Evolutionary conservation across 2,888 invertebrate species (phyloP), one percentile per base, ranked within the genome.

Genomic region (Caenorhabditis sp.): DNA sequence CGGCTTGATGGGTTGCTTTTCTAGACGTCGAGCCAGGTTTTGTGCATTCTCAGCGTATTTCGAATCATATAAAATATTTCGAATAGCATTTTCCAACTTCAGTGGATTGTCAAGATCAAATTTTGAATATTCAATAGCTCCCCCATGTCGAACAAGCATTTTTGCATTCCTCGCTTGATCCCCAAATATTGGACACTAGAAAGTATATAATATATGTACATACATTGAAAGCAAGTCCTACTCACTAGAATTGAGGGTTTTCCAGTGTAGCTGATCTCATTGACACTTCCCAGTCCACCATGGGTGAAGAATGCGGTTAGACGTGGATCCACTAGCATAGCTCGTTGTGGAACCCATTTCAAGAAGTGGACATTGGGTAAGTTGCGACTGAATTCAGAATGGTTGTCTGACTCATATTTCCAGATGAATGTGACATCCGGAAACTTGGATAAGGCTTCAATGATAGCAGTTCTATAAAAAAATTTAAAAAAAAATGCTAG

Each of bases 81-180:
- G 20, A 43, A 25, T 23, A 0, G 26, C n/a, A 1, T n/a, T 3
- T 60, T 49, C 17, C 17, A 25, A 17, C 20, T 53, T 8, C 38
- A 36, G 57, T 56, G 49, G 56, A 1, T 36, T 38, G 10, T 25
- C 26, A 10, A 77, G 59, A 23, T 77, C 70, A 20, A 62, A 70
- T 27, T 77, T 77, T 1, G 70, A 66, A 3, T 73, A 57, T 49
- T 62, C 70, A 25, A 77, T 59, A 8, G 70, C 59, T n/a, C 70
- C 67, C n/a, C 66, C 68, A 26, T 70, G 70, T 1, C 77, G 25
- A 1, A 54, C 36, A n/a, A 77, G 21, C 77, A 77, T 77, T 26
- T 70, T 68, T 1, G 77, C 70, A 38, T 77, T 77, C 53, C 73
- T 65, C 58, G 68, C 57, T 56, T 77, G 77, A 60, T 77, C 77